phyloP scores from a whole-genome alignment of 2,113 vertebrate genomes.

The Elgaria multicarinata region DNA sequence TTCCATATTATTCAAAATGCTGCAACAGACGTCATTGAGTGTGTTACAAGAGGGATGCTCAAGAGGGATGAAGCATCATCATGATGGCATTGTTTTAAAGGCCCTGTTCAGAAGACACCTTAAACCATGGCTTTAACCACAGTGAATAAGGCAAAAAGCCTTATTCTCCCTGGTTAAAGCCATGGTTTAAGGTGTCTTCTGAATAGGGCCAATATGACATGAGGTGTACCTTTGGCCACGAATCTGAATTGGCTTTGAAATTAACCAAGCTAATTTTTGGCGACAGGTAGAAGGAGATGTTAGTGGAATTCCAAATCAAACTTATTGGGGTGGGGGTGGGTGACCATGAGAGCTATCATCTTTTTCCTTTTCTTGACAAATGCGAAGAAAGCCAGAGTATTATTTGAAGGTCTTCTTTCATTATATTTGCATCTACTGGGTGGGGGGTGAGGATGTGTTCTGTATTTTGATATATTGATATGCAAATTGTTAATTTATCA shows the following conservation, averaged over 20 bases:
- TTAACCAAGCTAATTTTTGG: not conserved
- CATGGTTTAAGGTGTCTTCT: no score
- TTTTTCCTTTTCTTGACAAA: not conserved
- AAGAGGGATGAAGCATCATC: not conserved
- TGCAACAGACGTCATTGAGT: no score
- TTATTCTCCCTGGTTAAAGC: no score
- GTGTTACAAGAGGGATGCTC: no score
- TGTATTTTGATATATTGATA: slow-evolving; percentile 1
- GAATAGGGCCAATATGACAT: no score
- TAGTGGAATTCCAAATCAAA: not conserved
- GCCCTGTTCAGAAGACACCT: no score
- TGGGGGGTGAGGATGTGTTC: not conserved
- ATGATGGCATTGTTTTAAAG: no score
- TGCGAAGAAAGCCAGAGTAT: not conserved
- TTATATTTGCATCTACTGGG: not conserved
- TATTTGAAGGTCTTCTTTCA: not conserved
- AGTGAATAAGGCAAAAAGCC: no score
- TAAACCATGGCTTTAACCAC: no score
- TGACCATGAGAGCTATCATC: not conserved
- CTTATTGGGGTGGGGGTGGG: no score
- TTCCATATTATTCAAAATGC: no score
- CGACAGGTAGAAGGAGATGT: not conserved
- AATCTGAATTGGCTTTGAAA: not conserved
- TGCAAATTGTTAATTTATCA: not conserved
- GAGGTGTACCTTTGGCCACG: no score